Conservation (phyloP, 2,888 invertebrate species). For the Sipha maydis region DNA sequence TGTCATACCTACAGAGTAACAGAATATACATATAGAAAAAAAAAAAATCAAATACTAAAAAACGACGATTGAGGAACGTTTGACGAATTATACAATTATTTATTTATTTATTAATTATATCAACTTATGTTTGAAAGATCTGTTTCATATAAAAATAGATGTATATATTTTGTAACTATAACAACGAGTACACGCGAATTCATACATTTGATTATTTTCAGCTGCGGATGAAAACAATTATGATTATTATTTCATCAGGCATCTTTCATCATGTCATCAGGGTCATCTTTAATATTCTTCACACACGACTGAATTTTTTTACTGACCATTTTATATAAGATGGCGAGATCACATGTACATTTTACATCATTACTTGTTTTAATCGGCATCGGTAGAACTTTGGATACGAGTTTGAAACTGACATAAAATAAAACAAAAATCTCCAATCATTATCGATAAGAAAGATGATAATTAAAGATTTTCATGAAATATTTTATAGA, state of each 20-base stretch:
- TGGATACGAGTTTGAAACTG: not conserved
- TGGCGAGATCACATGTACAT: not conserved
- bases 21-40: no score
- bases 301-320: not conserved
- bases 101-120: no score
- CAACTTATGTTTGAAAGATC: no score
- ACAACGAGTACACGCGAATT: not conserved
- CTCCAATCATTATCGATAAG: no score
- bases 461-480: no score
- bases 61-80: not conserved
- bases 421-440: no score
- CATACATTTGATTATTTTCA: not conserved
- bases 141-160: not conserved
- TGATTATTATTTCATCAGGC: not conserved
- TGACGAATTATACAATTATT: not conserved
- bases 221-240: not conserved
- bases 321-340: not conserved
- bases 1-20: no score
- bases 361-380: not conserved
- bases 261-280: not conserved
- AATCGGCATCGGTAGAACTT: not conserved
- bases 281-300: not conserved
- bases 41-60: not conserved
- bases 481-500: no score
- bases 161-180: not conserved